These are phyloP conservation scores for Percopsis omiscomaycus DNA, from an alignment of 2,797 vertebrate genomes.

Conservation along the genomic window DNA sequence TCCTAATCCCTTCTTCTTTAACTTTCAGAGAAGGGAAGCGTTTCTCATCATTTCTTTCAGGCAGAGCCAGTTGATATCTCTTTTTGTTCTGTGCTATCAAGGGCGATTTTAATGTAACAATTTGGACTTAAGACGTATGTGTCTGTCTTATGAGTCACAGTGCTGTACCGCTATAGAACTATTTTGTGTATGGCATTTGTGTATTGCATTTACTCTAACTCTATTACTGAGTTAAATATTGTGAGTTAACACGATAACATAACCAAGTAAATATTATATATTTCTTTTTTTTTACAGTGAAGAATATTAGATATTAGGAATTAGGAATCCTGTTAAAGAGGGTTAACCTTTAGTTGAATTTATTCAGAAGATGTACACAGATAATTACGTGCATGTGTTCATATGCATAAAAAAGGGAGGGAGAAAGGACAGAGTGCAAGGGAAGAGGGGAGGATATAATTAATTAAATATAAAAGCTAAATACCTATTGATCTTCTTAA, in stretches of 20 bases:
- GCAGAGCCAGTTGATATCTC: constrained; percentile 29
- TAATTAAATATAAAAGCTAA: constrained; percentile 71
- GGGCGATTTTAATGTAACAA: constrained; percentile 21
- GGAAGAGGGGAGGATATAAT: constrained; percentile 51
- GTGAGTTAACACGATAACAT: too few relatives aligned
- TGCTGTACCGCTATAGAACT: too few relatives aligned
- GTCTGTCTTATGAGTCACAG: too few relatives aligned
- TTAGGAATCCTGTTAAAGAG: too few relatives aligned
- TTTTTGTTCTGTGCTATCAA: constrained; percentile 22
- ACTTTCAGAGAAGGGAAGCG: constrained; percentile 17
- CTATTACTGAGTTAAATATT: too few relatives aligned
- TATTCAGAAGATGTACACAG: too few relatives aligned
- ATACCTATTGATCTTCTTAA: constrained; percentile 75
- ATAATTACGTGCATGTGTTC: constrained; percentile 11
- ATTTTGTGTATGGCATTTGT: too few relatives aligned
- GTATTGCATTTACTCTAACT: too few relatives aligned
- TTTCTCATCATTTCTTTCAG: constrained; percentile 21
- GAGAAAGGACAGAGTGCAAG: constrained; percentile 3
- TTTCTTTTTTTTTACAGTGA: too few relatives aligned
- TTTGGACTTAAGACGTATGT: background rate
- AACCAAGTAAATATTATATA: too few relatives aligned
- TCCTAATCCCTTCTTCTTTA: constrained; percentile 37
- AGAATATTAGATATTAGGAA: too few relatives aligned
- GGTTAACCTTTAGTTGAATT: too few relatives aligned
- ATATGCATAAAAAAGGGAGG: constrained; percentile 26